Base-by-base conservation (phyloP, 2,113 vertebrate genomes). In the Esox niger region DNA sequence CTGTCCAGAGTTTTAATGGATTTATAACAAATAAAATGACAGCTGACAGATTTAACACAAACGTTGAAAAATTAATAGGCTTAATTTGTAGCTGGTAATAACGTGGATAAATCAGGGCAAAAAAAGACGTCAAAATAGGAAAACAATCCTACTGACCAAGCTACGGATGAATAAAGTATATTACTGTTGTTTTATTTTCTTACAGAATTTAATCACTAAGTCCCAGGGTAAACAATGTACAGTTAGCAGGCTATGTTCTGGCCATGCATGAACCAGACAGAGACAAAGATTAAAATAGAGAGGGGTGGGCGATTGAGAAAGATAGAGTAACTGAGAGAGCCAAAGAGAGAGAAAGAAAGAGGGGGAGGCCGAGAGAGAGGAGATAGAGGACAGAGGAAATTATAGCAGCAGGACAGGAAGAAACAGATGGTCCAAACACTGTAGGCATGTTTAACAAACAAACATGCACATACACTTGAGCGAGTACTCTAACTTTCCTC, bases 371-470 rank as follows among this genome's bases (percentile, higher is more conserved):
- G n/a, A n/a, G n/a, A 43, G 3, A 43, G 38, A 71, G 68, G 73
- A 84, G 63, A 76, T 63, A 69, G 66, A 70, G 68, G n/a, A 35
- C 52, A 66, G 68, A 72, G 74, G 68, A 68, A 74, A 81, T 78
- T 54, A 54, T 21, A 79, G 60, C 78, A 78, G 79, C 76, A 69
- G 77, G 78, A 82, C 82, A 88, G 84, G 84, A 86, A 88, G 86
- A 88, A 85, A 81, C 84, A 88, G 85, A 86, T 87, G 83, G 82
- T 82, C 72, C 81, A 85, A 88, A 83, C 81, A 87, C 72, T 69
- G 31, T 3, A 11, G 76, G 76, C 80, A 80, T 80, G 84, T 84
- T 85, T 82, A 75, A 35, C 32, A 17, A 20, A 23, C 60, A 23
- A 32, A 13, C 49, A 56, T 55, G 58, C 76, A 64, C 21, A 68